phyloP scores from a whole-genome alignment of 2,113 vertebrate species.

The Hippocampus abdominalis region DNA sequence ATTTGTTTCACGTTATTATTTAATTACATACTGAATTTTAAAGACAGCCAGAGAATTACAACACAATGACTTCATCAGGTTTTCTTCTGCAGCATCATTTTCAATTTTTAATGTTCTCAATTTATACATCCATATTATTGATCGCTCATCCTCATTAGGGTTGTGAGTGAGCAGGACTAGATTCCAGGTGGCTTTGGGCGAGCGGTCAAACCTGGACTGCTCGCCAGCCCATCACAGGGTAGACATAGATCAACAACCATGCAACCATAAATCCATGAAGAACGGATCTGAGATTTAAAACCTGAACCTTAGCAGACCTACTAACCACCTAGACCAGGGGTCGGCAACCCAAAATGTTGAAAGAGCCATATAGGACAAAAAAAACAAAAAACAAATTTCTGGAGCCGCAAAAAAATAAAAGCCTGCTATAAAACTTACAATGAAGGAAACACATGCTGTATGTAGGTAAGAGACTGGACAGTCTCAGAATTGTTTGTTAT shows the following conservation, averaged over 20 bases:
- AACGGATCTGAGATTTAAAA: neutral
- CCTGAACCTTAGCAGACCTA: too few species aligned
- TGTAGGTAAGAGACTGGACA: too few species aligned
- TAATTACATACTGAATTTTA: slow-evolving; percentile 39
- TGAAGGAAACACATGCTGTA: too few species aligned
- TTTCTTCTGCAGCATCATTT: neutral
- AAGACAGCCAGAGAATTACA: neutral
- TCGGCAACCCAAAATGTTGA: too few species aligned
- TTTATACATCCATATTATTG: neutral
- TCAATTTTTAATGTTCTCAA: neutral
- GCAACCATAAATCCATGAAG: neutral
- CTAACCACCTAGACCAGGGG: too few species aligned
- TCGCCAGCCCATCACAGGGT: neutral
- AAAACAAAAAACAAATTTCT: too few species aligned
- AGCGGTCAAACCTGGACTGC: neutral
- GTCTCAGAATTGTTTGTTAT: too few species aligned
- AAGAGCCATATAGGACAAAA: too few species aligned
- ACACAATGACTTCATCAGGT: neutral
- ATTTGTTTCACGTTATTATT: slow-evolving; percentile 16
- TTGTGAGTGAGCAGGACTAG: neutral
- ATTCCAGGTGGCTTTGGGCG: neutral
- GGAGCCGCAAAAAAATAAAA: too few species aligned
- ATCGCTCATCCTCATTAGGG: neutral
- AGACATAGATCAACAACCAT: neutral
- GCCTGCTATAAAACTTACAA: too few species aligned